Evolutionary conservation across 2,797 vertebrate genomes (phyloP).

Genomic region (Malurus leucopterus): DNA sequence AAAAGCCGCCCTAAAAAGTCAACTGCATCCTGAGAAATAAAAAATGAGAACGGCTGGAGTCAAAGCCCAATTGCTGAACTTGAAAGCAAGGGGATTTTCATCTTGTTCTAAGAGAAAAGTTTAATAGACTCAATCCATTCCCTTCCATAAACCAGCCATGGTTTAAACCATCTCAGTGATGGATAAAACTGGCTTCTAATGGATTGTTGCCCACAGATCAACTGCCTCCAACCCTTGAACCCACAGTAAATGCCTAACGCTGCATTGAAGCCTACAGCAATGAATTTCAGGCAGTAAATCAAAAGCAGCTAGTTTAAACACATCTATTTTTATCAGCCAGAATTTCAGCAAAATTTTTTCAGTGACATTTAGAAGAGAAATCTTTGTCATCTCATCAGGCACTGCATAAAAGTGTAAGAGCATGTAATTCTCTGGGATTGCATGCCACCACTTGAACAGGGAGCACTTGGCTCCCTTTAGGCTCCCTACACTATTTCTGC

Average conservation of each 20-base stretch:
- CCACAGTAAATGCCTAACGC: not conserved
- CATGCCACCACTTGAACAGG: not conserved
- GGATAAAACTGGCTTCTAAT: not conserved
- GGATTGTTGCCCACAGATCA: not conserved
- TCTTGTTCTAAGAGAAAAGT: not conserved
- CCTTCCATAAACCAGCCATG: not conserved
- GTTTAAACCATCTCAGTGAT: not conserved
- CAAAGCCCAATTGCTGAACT: not conserved
- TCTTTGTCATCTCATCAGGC: not conserved
- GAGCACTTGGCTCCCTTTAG: not conserved
- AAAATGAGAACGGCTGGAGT: not conserved
- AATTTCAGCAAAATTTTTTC: not conserved
- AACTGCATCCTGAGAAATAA: not conserved
- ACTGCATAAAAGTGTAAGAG: not conserved
- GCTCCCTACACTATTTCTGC: not conserved
- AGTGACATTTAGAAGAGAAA: not conserved
- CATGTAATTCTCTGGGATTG: not conserved
- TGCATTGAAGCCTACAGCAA: not conserved
- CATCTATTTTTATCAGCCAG: not conserved
- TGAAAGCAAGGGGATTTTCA: not conserved
- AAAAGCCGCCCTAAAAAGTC: not conserved
- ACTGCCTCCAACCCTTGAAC: not conserved
- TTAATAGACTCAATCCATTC: not conserved
- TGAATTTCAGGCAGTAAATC: not conserved
- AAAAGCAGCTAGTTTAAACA: not conserved